Evolutionary conservation across 1,140 invertebrate species (phyloP).

Genomic region (Papilio helenus): DNA sequence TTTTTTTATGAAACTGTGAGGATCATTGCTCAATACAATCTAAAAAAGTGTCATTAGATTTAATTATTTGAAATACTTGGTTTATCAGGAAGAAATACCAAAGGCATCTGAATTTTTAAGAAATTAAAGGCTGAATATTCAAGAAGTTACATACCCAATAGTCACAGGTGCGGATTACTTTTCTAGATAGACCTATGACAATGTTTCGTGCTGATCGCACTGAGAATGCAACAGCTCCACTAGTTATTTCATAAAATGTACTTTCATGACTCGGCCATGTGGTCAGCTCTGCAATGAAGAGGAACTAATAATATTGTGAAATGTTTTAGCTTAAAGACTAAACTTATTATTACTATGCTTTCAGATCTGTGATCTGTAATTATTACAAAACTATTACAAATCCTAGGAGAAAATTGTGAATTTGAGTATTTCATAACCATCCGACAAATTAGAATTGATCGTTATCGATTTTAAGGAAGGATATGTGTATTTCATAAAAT

Average conservation of each 20-base stretch:
- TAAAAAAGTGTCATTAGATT: background rate
- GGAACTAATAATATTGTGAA: background rate
- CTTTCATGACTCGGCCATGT: constrained; percentile 41
- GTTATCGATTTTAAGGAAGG: background rate
- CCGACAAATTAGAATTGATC: background rate
- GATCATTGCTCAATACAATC: constrained; percentile 31
- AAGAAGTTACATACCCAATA: constrained; percentile 45
- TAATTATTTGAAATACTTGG: background rate
- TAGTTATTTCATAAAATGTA: constrained; percentile 50
- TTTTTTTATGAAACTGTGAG: constrained; percentile 38
- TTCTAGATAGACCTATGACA: constrained; percentile 43
- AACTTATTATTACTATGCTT: too few species aligned
- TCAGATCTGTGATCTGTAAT: too few species aligned
- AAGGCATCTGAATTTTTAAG: background rate
- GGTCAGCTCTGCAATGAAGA: constrained; percentile 42
- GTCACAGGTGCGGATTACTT: constrained; percentile 24
- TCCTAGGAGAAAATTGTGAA: too few species aligned
- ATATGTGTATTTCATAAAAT: background rate
- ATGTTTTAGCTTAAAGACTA: background rate
- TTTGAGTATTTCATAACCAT: background rate
- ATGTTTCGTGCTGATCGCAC: constrained; percentile 42
- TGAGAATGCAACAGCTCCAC: constrained; percentile 46
- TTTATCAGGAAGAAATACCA: background rate
- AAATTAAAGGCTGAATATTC: background rate
- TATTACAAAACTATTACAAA: too few species aligned